Percentiles rank a stretch among this genome's conserved stretches.
Conservation (phyloP, 2,797 vertebrate species). For the Halcyon chelicuti region DNA sequence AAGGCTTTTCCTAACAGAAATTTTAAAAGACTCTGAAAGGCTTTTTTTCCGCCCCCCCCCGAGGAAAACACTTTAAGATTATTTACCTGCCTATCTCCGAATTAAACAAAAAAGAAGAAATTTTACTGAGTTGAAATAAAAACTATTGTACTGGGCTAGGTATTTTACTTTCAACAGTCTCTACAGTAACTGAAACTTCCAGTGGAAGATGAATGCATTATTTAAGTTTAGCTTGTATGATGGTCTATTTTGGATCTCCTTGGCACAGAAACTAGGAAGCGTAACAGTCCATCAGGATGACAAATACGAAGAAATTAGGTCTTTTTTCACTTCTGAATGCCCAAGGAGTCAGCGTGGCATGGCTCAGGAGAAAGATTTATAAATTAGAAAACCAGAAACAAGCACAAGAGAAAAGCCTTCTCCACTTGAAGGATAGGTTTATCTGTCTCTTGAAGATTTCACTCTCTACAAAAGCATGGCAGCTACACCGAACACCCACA, state of each 20-base stretch:
- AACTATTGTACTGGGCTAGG: neutral
- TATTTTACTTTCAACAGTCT: neutral
- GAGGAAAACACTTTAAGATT: neutral
- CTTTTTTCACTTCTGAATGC: neutral
- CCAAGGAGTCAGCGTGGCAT: rapidly evolving
- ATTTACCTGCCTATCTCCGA: neutral
- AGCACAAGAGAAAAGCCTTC: neutral
- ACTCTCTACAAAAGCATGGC: neutral
- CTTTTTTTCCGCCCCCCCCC: too few relatives aligned
- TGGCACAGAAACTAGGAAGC: neutral
- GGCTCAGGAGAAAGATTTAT: neutral
- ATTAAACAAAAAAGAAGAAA: neutral
- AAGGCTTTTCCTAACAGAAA: neutral
- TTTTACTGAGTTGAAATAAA: neutral
- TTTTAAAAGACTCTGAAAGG: neutral
- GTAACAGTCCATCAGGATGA: neutral
- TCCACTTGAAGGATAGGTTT: neutral
- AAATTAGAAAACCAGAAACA: neutral
- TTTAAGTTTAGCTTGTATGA: neutral
- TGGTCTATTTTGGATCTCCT: neutral
- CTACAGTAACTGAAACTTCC: neutral
- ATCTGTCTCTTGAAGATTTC: neutral
- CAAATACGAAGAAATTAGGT: neutral
- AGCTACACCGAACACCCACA: neutral
- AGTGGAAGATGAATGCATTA: neutral